These are phyloP conservation scores for Crossocerus cetratus DNA, from an alignment of 2,888 invertebrate genomes.

Conservation along the genomic window DNA sequence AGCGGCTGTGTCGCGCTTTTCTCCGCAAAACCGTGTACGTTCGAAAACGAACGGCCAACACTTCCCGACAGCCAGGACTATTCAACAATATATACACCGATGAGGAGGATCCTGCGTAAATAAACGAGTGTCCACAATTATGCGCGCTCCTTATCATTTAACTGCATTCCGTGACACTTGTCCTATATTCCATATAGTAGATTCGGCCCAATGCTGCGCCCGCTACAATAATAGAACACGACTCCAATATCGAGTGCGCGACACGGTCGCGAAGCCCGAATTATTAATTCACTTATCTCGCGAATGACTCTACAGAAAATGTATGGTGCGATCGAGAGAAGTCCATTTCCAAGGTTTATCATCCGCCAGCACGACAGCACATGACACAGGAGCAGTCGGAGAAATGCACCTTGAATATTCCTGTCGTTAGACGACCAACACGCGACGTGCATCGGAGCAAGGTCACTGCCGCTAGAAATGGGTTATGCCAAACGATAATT, in stretches of 20 bases:
- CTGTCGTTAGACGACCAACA: background rate
- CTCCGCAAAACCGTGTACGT: too few relatives aligned
- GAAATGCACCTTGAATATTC: too few relatives aligned
- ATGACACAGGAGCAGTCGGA: background rate
- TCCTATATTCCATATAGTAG: background rate
- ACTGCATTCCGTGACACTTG: too few relatives aligned
- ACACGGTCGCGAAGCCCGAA: background rate
- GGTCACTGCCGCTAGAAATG: slow-evolving; percentile 6
- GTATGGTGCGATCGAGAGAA: background rate
- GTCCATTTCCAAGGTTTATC: background rate
- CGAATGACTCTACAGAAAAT: background rate
- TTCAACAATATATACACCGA: too few relatives aligned
- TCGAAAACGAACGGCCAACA: too few relatives aligned
- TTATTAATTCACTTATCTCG: background rate
- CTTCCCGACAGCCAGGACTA: too few relatives aligned
- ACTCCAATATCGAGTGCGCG: too few relatives aligned
- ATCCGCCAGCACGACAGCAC: background rate
- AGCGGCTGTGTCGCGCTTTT: too few relatives aligned
- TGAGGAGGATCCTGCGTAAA: too few relatives aligned
- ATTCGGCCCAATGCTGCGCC: background rate
- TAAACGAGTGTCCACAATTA: too few relatives aligned
- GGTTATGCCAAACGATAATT: background rate
- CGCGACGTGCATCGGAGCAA: background rate
- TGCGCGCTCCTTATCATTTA: too few relatives aligned
- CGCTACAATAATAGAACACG: slow-evolving; percentile 27